Evolutionary conservation across 2,797 vertebrate species (phyloP).

Genomic region (Eulemur mongoz): DNA sequence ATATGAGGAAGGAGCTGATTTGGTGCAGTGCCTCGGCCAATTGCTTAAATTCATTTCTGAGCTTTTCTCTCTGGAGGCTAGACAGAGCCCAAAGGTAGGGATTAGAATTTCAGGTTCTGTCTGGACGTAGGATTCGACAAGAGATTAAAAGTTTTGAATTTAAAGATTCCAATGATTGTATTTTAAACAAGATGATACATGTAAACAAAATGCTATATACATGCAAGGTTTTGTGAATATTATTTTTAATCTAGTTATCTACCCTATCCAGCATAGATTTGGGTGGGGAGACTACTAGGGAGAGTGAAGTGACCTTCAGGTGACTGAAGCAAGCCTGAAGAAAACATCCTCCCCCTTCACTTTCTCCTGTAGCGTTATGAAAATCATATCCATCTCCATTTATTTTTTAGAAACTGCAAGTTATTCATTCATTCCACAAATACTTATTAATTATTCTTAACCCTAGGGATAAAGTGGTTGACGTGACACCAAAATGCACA

Average conservation of each 20-base stretch:
- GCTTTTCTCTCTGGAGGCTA: background rate
- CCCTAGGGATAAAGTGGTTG: background rate
- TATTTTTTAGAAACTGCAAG: conserved; percentile 5
- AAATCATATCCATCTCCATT: background rate
- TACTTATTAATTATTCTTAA: background rate
- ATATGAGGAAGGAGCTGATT: background rate
- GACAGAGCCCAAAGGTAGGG: background rate
- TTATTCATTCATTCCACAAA: conserved; percentile 14
- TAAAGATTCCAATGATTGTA: background rate
- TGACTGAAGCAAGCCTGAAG: background rate
- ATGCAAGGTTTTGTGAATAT: background rate
- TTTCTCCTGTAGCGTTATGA: background rate
- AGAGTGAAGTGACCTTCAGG: background rate
- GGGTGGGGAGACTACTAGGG: background rate
- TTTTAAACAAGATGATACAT: background rate
- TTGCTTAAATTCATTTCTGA: background rate
- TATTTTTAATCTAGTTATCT: background rate
- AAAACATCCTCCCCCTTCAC: background rate
- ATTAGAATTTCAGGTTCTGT: conserved; percentile 13
- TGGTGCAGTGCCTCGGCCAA: background rate
- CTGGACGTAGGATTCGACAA: conserved; percentile 19
- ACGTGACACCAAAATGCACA: background rate
- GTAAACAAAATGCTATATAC: background rate
- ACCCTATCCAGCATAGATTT: background rate
- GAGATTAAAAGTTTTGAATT: background rate